phyloP scores from a whole-genome alignment of 2,888 invertebrate genomes.

The Drosophila peninsularis region DNA sequence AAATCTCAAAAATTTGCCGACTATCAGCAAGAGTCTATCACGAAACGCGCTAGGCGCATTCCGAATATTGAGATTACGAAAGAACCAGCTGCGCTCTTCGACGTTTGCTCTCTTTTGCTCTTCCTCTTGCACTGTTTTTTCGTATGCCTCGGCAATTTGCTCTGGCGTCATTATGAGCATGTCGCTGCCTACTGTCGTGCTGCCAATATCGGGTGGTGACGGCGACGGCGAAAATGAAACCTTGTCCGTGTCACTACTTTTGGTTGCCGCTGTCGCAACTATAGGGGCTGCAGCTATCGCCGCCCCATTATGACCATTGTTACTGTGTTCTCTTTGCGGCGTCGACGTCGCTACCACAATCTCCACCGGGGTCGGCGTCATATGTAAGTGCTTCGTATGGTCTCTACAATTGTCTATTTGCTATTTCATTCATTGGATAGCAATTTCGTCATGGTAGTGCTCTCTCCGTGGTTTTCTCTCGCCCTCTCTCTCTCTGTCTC shows the following conservation, averaged over 20 bases:
- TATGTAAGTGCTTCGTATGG: conserved; percentile 19
- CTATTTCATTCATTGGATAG: conserved; percentile 34
- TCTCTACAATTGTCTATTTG: conserved; percentile 23
- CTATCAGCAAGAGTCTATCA: conserved; percentile 45
- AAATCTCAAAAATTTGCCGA: conserved; percentile 58
- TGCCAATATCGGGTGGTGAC: conserved; percentile 48
- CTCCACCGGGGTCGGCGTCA: conserved; percentile 57
- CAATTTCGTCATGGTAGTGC: conserved; percentile 46
- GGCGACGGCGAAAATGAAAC: neutral
- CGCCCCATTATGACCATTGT: neutral
- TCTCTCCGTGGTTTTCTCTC: conserved; percentile 5
- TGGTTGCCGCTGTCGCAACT: neutral
- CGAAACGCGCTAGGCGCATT: conserved; percentile 38
- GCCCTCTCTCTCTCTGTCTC: conserved; percentile 1
- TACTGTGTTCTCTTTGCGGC: conserved; percentile 6
- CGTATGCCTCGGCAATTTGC: conserved; percentile 60
- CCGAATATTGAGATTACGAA: conserved; percentile 18
- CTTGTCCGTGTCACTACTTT: neutral
- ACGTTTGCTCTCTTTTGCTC: conserved; percentile 11
- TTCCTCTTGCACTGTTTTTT: conserved; percentile 40
- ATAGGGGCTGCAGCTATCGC: neutral
- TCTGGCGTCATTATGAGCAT: conserved; percentile 59
- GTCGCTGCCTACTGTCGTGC: conserved; percentile 52
- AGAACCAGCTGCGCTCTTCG: conserved; percentile 25
- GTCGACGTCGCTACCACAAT: conserved; percentile 34